Evolutionary conservation across 2,888 invertebrate species (phyloP).

Genomic region (Thecocarcelia acutangulata): DNA sequence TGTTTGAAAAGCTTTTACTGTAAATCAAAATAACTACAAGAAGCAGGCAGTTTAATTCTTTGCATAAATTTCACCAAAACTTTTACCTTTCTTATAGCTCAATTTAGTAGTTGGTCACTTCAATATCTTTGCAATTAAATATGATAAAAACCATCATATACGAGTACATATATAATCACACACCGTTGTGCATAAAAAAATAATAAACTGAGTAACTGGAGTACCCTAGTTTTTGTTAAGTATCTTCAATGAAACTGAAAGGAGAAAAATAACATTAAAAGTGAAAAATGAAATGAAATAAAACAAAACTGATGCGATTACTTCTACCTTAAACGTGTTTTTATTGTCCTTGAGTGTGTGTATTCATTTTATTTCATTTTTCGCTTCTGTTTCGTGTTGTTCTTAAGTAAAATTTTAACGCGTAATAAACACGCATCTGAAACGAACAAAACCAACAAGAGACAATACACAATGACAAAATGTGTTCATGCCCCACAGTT

Average conservation of each 20-base stretch:
- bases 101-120: constrained; percentile 34
- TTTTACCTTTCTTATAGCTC: no score
- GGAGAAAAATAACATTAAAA: constrained; percentile 21
- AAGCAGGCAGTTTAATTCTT: no score
- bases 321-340: constrained; percentile 52
- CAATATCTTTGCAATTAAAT: background rate
- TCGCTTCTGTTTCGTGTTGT: background rate
- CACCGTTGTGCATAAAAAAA: background rate
- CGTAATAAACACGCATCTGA: constrained; percentile 56
- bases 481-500: background rate
- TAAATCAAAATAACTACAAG: no score
- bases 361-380: constrained; percentile 38
- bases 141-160: background rate
- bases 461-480: background rate
- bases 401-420: constrained; percentile 35
- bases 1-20: no score
- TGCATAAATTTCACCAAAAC: no score
- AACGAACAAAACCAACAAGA: background rate
- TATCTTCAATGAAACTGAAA: constrained; percentile 22
- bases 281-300: constrained; percentile 15
- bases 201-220: constrained; percentile 19
- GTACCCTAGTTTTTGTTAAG: constrained; percentile 17
- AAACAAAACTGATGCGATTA: constrained; percentile 23
- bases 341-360: constrained; percentile 55
- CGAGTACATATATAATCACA: no score